Conservation (phyloP, 2,888 invertebrate genomes). For the Lampropteryx suffumata region DNA sequence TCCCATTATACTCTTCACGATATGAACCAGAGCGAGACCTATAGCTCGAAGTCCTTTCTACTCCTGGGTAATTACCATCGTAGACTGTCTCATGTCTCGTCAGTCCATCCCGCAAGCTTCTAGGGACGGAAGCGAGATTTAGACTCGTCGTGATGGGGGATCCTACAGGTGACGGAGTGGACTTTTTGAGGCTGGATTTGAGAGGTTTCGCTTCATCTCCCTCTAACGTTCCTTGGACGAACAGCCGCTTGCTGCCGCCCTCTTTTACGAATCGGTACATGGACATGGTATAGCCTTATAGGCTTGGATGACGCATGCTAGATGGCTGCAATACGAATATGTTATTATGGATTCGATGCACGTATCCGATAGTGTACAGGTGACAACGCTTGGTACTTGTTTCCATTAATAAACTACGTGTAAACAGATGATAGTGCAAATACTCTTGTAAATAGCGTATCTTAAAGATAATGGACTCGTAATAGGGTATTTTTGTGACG, state of each 20-base stretch:
- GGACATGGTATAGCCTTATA: conserved; percentile 77
- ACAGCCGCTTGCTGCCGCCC: conserved; percentile 85
- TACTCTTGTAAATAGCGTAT: conserved; percentile 1
- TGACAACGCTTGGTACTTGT: conserved; percentile 32
- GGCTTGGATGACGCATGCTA: conserved; percentile 65
- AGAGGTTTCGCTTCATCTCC: conserved; percentile 82
- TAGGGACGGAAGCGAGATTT: conserved; percentile 81
- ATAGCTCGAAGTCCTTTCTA: conserved; percentile 69
- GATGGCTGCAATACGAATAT: conserved; percentile 52
- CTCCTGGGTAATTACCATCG: conserved; percentile 76
- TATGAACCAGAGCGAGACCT: conserved; percentile 69
- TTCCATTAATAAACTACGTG: conserved; percentile 22
- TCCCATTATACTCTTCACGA: conserved; percentile 73
- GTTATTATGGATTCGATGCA: conserved; percentile 72
- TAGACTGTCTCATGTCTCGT: conserved; percentile 77
- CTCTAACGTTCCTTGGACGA: conserved; percentile 89
- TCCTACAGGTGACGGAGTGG: conserved; percentile 77
- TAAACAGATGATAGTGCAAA: conserved; percentile 9
- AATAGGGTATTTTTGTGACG: background rate
- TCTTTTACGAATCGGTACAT: conserved; percentile 93
- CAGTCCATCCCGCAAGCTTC: conserved; percentile 79
- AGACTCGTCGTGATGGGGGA: conserved; percentile 85
- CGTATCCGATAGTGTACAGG: conserved; percentile 42
- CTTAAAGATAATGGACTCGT: conserved; percentile 2
- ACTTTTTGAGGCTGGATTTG: conserved; percentile 80